A percentile compares a stretch with the other conserved stretches of the same genome.
phyloP scores from a whole-genome alignment of 2,113 vertebrate species.

The Oreotrochilus melanogaster region DNA sequence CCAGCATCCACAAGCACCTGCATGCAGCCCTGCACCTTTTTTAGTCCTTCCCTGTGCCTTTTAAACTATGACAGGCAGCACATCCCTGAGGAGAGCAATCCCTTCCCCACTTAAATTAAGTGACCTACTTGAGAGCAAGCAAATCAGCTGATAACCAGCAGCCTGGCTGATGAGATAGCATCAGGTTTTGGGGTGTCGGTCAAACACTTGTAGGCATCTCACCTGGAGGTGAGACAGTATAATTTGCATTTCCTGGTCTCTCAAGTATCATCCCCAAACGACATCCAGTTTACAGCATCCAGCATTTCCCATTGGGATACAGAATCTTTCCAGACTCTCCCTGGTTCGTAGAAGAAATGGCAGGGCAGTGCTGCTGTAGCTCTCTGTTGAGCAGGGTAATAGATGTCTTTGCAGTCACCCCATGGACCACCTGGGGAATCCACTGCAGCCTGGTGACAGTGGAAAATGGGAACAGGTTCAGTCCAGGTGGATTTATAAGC shows the following conservation, averaged over 20 bases:
- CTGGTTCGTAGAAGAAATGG: rapidly evolving
- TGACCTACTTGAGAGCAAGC: background rate
- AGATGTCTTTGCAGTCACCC: background rate
- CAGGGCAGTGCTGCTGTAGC: background rate
- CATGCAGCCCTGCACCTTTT: background rate
- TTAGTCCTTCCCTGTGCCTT: background rate
- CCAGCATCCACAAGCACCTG: rapidly evolving
- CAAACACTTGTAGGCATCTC: background rate
- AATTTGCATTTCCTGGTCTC: background rate
- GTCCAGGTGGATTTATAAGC: background rate
- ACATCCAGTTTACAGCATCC: background rate
- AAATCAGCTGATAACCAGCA: background rate
- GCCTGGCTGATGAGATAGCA: background rate
- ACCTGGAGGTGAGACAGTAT: background rate
- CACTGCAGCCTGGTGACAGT: background rate
- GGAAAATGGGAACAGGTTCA: background rate
- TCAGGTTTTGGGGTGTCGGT: background rate
- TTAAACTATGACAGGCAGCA: background rate
- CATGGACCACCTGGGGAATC: background rate
- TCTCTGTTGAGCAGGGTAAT: background rate
- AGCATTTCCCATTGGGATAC: background rate
- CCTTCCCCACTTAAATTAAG: background rate
- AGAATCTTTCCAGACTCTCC: background rate
- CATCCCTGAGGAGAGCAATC: background rate
- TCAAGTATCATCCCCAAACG: background rate